A percentile compares a stretch with the other conserved stretches of the same genome.
Evolutionary conservation across 2,113 vertebrate species (phyloP).

Genomic region (Onychostoma macrolepis): DNA sequence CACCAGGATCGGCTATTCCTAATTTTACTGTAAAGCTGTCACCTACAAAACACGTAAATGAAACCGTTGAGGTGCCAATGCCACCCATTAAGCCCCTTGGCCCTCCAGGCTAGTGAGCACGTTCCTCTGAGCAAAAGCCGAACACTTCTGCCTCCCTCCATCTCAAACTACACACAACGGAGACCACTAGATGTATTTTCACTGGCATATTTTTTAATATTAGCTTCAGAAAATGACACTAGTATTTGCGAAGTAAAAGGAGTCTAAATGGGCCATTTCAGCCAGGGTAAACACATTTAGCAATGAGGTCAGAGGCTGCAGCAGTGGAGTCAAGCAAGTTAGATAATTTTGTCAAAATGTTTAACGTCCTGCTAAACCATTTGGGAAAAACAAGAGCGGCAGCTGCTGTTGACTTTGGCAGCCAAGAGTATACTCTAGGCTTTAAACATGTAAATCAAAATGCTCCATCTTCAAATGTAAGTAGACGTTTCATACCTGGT

Average conservation of each 20-base stretch:
- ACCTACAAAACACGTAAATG: constrained; percentile 24
- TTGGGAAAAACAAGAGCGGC: constrained; percentile 85
- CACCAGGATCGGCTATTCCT: constrained; percentile 8
- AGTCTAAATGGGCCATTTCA: constrained; percentile 77
- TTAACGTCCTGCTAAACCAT: constrained; percentile 89
- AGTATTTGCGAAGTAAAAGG: constrained; percentile 74
- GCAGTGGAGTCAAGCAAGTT: constrained; percentile 87
- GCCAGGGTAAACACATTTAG: constrained; percentile 95
- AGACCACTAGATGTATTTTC: constrained; percentile 69
- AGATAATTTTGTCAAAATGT: constrained; percentile 97
- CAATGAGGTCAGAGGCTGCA: constrained; percentile 94
- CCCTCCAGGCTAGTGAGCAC: not conserved
- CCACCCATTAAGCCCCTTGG: constrained; percentile 33
- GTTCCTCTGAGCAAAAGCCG: not conserved
- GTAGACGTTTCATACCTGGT: constrained; percentile 76
- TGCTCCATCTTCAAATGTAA: constrained; percentile 76
- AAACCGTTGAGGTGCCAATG: constrained; percentile 9
- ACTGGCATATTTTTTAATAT: constrained; percentile 75
- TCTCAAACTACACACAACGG: constrained; percentile 39
- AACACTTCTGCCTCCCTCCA: not conserved
- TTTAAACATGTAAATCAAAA: constrained; percentile 83
- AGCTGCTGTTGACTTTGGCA: constrained; percentile 92
- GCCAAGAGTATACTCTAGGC: constrained; percentile 72
- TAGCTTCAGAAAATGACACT: constrained; percentile 76
- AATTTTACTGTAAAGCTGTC: constrained; percentile 17